Conservation (phyloP, 2,797 vertebrate species). For the Hypotaenidia philippensis region DNA sequence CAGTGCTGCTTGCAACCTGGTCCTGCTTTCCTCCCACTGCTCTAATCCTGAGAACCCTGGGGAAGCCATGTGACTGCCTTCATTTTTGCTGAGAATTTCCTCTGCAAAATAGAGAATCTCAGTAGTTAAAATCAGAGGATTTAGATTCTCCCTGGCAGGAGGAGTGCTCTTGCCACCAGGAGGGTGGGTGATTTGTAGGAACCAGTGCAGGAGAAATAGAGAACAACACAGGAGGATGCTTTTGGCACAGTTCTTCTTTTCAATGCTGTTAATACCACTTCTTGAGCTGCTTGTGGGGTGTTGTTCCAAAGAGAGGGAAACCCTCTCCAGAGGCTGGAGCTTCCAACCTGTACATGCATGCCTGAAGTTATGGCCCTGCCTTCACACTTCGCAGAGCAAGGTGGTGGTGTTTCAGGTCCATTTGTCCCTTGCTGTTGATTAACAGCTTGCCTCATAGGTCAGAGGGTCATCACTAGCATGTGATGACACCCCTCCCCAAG, state of each 20-base stretch:
- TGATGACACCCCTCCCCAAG: neutral
- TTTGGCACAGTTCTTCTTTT: neutral
- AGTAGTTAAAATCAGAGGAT: neutral
- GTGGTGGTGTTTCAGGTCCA: neutral
- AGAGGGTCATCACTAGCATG: neutral
- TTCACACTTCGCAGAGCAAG: rapidly evolving
- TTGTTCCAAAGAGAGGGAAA: neutral
- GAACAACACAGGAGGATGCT: neutral
- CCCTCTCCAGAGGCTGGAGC: neutral
- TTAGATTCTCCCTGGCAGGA: neutral
- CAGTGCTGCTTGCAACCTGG: neutral
- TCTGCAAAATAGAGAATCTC: neutral
- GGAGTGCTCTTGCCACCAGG: rapidly evolving
- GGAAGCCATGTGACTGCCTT: neutral
- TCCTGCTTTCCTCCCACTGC: neutral
- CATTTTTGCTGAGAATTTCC: neutral
- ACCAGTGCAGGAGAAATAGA: neutral
- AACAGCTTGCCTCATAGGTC: neutral
- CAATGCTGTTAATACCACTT: neutral
- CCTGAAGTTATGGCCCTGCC: too few relatives aligned
- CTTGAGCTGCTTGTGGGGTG: neutral
- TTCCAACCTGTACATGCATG: neutral
- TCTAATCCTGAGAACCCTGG: rapidly evolving
- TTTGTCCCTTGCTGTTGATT: neutral
- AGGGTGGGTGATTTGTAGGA: neutral